These are phyloP conservation scores for Nesogale talazaci DNA, from an alignment of 2,113 vertebrate species.

Conservation along the genomic window DNA sequence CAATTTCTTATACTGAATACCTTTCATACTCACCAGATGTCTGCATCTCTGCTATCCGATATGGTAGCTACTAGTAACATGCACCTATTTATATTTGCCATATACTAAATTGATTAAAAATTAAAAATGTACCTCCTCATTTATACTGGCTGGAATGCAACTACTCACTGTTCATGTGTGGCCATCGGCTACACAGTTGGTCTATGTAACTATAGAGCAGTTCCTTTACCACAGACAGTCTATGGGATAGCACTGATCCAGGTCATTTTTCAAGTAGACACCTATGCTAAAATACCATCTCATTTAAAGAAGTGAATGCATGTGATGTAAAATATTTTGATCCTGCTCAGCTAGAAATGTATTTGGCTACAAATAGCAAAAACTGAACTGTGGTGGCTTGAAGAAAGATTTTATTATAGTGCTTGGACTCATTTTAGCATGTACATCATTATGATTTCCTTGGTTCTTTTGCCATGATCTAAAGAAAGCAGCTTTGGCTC, in stretches of 20 bases:
- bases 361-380: background rate
- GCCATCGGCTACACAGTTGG: background rate
- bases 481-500: background rate
- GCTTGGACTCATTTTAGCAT: background rate
- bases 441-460: background rate
- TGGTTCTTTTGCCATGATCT: background rate
- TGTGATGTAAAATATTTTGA: background rate
- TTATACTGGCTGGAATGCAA: background rate
- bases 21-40: background rate
- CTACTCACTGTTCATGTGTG: background rate
- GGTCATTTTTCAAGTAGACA: background rate
- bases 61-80: background rate
- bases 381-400: background rate
- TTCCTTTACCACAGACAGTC: background rate
- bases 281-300: background rate
- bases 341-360: background rate
- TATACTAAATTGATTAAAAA: background rate
- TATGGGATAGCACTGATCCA: background rate
- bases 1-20: slow-evolving; percentile 19
- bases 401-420: background rate
- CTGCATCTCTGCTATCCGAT: background rate
- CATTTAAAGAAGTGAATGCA: slow-evolving; percentile 19
- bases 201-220: background rate
- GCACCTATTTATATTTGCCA: background rate
- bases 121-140: background rate